Percentiles rank a stretch among this genome's conserved stretches.
These are phyloP conservation scores for Phainopepla nitens DNA, from an alignment of 2,113 vertebrate species.

Conservation along the genomic window DNA sequence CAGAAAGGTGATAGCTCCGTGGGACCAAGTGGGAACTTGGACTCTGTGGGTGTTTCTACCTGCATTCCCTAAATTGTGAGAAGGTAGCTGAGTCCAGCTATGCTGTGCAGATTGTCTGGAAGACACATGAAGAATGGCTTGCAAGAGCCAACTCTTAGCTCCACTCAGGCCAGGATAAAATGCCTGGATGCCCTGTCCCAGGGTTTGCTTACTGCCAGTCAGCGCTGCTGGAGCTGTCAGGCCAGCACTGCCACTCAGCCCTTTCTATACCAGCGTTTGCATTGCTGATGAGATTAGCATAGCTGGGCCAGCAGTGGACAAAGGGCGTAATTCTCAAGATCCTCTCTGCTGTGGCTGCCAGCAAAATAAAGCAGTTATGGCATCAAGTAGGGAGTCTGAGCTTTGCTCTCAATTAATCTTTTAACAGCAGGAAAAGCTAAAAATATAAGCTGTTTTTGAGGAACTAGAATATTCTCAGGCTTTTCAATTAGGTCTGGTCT, in stretches of 20 bases:
- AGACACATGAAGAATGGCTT: neutral
- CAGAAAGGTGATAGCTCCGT: neutral
- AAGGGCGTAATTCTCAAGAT: neutral
- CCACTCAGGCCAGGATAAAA: neutral
- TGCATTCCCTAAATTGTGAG: neutral
- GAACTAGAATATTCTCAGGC: neutral
- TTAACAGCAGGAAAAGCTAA: neutral
- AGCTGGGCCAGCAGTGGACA: neutral
- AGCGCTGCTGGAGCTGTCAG: neutral
- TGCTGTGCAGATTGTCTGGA: neutral
- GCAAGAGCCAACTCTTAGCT: neutral
- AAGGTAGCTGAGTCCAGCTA: neutral
- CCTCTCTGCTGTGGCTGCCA: neutral
- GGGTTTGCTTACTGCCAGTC: neutral
- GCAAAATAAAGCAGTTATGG: neutral
- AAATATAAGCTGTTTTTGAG: neutral
- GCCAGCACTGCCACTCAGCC: neutral
- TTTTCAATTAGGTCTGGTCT: neutral
- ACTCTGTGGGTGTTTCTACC: neutral
- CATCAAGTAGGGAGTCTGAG: neutral
- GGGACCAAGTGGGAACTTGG: neutral
- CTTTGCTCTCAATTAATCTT: neutral
- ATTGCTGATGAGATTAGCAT: constrained; percentile 20
- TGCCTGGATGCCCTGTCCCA: neutral
- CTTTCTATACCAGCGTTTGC: neutral